Percentiles rank a stretch among this genome's conserved stretches.
phyloP scores from a whole-genome alignment of 2,888 invertebrate species.

The Panopea generosa region DNA sequence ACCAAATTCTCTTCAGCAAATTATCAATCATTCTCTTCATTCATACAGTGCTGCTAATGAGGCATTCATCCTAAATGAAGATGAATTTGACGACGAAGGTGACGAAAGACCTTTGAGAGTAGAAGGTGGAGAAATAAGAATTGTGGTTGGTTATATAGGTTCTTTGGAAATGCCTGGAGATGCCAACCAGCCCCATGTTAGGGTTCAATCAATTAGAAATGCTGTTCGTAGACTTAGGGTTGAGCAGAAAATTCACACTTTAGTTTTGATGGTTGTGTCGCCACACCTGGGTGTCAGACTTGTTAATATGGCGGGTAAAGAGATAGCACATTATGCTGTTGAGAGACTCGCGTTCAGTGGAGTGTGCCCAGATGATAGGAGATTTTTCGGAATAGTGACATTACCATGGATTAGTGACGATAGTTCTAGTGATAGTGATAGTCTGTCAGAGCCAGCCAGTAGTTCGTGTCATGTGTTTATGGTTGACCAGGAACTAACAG shows the following conservation, averaged over 20 bases:
- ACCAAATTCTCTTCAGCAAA: constrained; percentile 62
- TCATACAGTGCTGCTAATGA: constrained; percentile 69
- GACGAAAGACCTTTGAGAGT: constrained; percentile 60
- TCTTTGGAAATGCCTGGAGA: constrained; percentile 96
- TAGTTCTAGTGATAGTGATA: constrained; percentile 70
- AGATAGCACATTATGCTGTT: constrained; percentile 94
- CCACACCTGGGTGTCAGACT: constrained; percentile 91
- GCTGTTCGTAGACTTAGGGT: constrained; percentile 95
- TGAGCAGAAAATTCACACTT: constrained; percentile 92
- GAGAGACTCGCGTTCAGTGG: constrained; percentile 95
- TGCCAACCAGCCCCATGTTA: constrained; percentile 80
- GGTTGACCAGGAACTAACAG: constrained; percentile 93
- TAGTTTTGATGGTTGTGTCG: constrained; percentile 92
- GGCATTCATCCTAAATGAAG: constrained; percentile 69
- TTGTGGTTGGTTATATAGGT: constrained; percentile 94
- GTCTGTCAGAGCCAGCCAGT: constrained; percentile 77
- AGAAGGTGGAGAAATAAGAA: constrained; percentile 66
- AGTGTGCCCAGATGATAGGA: constrained; percentile 94
- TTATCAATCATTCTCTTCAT: constrained; percentile 64
- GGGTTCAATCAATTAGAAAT: constrained; percentile 91
- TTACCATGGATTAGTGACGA: constrained; percentile 81
- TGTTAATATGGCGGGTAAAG: constrained; percentile 91
- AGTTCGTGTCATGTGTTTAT: constrained; percentile 98
- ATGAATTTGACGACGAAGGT: constrained; percentile 63
- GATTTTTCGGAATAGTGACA: constrained; percentile 97